These are phyloP conservation scores for Capromys pilorides DNA, from an alignment of 2,797 vertebrate species.

Conservation along the genomic window DNA sequence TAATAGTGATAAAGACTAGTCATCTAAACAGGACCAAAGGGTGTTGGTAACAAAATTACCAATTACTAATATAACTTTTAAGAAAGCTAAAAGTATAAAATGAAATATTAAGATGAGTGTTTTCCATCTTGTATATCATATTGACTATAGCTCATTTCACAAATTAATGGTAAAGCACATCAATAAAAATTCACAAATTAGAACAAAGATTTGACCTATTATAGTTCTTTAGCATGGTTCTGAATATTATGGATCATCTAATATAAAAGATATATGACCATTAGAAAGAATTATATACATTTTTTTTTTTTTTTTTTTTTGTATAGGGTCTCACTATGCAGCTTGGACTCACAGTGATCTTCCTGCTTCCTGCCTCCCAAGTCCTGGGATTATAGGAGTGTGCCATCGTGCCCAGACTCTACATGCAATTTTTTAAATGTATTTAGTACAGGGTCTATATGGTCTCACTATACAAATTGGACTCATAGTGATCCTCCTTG, in stretches of 20 bases:
- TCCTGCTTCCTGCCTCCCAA: too few species aligned
- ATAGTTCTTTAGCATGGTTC: not conserved
- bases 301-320: not conserved
- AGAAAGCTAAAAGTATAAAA: constrained; percentile 17
- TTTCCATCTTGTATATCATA: not conserved
- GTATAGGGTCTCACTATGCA: too few species aligned
- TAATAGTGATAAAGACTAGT: not conserved
- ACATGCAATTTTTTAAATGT: too few species aligned
- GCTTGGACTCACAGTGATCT: too few species aligned
- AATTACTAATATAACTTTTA: not conserved
- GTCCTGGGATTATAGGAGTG: too few species aligned
- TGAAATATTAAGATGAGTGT: not conserved
- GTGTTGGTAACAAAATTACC: not conserved
- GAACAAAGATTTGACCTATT: not conserved
- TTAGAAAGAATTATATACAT: not conserved
- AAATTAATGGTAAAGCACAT: constrained; percentile 18
- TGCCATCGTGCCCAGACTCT: too few species aligned
- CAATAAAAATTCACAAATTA: constrained; percentile 29
- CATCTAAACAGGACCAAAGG: not conserved
- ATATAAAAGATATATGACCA: not conserved
- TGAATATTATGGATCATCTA: not conserved
- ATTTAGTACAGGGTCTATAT: too few species aligned
- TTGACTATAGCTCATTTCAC: not conserved
- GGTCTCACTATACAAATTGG: too few species aligned
- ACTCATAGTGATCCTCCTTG: too few species aligned